phyloP scores from a whole-genome alignment of 1,140 invertebrate species.

The Calephelis virginiensis region DNA sequence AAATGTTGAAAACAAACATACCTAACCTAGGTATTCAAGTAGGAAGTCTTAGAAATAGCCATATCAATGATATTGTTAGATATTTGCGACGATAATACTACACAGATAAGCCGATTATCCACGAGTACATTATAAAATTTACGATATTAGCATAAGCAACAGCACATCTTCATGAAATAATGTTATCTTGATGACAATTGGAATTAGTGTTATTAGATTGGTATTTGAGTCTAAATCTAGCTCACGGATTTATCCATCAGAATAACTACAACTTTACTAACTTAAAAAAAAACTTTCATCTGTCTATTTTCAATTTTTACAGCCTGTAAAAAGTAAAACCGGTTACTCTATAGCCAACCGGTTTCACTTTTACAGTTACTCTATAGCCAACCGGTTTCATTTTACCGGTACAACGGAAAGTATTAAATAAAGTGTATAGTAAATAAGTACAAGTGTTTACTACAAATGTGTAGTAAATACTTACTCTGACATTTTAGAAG shows the following conservation, averaged over 20 bases:
- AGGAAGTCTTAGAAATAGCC: conserved; percentile 1
- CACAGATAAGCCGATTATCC: not conserved
- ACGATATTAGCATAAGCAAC: not conserved
- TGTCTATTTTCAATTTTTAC: too few species aligned
- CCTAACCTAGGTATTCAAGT: not conserved
- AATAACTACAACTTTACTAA: too few species aligned
- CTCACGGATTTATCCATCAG: too few species aligned
- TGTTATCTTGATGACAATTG: not conserved
- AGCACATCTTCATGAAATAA: not conserved
- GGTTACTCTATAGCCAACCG: too few species aligned
- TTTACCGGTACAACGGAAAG: too few species aligned
- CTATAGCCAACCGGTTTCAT: too few species aligned
- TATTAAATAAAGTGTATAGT: too few species aligned
- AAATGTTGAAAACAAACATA: not conserved
- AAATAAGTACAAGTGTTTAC: too few species aligned
- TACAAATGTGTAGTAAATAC: conserved; percentile 48
- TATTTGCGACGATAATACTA: not conserved
- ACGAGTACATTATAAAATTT: not conserved
- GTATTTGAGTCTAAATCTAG: not conserved
- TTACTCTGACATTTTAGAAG: conserved; percentile 93
- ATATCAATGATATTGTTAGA: not conserved
- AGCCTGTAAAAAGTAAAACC: too few species aligned
- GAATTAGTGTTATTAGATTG: not conserved
- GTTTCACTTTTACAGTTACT: too few species aligned
- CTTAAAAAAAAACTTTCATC: too few species aligned